Conservation (phyloP, 2,888 invertebrate species). For the Apotomis capreana region DNA sequence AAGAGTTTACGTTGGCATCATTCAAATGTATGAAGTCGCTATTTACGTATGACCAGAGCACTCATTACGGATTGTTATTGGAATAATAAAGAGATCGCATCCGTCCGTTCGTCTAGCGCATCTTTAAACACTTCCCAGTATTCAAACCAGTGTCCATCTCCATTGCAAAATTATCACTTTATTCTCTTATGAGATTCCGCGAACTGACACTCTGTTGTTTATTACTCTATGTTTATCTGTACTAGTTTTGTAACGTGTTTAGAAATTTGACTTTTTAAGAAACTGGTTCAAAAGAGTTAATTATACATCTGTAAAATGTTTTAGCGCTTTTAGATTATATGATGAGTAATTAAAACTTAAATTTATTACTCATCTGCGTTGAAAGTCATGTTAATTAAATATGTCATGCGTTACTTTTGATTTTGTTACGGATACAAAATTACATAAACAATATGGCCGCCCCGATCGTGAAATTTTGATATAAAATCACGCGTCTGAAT, state of each 20-base stretch:
- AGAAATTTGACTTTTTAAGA: slow-evolving; percentile 54
- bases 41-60: slow-evolving; percentile 83
- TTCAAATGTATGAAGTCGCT: slow-evolving; percentile 82
- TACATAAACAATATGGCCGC: slow-evolving; percentile 3
- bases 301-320: slow-evolving; percentile 24
- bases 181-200: slow-evolving; percentile 70
- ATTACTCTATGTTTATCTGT: slow-evolving; percentile 77
- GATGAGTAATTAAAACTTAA: slow-evolving; percentile 31
- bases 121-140: slow-evolving; percentile 77
- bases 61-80: slow-evolving; percentile 83
- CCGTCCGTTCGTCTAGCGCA: slow-evolving; percentile 74
- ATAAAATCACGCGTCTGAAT: slow-evolving; percentile 54
- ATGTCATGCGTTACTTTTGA: slow-evolving; percentile 2
- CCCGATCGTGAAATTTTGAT: slow-evolving; percentile 34
- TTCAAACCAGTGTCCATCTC: slow-evolving; percentile 51
- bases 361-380: slow-evolving; percentile 18
- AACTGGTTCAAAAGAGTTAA: slow-evolving; percentile 42
- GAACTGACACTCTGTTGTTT: slow-evolving; percentile 80
- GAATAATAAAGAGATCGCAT: slow-evolving; percentile 80
- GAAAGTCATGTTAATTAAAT: slow-evolving; percentile 18
- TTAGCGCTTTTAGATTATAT: slow-evolving; percentile 40
- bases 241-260: slow-evolving; percentile 60
- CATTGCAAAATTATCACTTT: slow-evolving; percentile 79
- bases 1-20: slow-evolving; percentile 80
- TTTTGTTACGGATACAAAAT: not conserved